Percentiles rank a stretch among this genome's conserved stretches.
Evolutionary conservation across 2,113 vertebrate species (phyloP).

Genomic region (Protobothrops mucrosquamatus): DNA sequence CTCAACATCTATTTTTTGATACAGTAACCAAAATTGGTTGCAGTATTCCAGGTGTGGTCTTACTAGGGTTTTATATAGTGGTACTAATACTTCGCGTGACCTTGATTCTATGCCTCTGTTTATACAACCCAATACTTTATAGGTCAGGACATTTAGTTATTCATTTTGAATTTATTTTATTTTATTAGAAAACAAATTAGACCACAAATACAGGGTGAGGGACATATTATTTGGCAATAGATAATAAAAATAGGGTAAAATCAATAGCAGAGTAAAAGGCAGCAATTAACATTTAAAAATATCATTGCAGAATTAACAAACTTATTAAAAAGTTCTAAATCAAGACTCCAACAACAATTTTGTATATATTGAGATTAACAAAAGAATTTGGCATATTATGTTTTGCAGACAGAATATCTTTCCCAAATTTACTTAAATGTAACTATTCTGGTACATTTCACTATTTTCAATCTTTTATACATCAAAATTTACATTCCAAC

Average conservation of each 20-base stretch:
- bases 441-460: not conserved
- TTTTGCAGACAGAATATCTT: not conserved
- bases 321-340: not conserved
- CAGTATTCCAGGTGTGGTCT: too few relatives aligned
- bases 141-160: not conserved
- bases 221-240: too few relatives aligned
- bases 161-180: not conserved
- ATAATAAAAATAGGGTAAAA: not conserved
- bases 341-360: not conserved
- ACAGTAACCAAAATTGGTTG: too few relatives aligned
- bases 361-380: not conserved
- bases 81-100: too few relatives aligned
- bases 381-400: not conserved
- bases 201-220: not conserved
- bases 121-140: not conserved
- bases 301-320: not conserved
- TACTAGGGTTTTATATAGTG: too few relatives aligned
- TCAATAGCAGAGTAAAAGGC: not conserved
- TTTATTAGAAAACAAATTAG: not conserved
- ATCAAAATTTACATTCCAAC: not conserved
- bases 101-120: too few relatives aligned
- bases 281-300: not conserved
- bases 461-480: not conserved
- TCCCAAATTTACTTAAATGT: not conserved
- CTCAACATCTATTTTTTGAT: too few relatives aligned